Evolutionary conservation across 2,797 vertebrate species (phyloP).

Genomic region (Orestias chungarensis): DNA sequence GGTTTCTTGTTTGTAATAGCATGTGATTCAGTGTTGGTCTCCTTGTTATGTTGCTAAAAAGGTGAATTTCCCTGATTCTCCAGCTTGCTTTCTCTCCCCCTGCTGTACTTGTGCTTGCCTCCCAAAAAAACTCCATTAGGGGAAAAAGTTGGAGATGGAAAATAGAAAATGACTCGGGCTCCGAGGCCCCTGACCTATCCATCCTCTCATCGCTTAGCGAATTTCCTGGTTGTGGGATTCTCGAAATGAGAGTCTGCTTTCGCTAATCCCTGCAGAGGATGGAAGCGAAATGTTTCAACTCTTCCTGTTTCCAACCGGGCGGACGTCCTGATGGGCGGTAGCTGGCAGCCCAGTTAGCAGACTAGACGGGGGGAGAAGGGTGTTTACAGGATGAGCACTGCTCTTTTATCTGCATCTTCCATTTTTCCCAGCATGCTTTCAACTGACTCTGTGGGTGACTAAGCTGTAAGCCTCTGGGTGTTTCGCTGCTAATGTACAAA

Average conservation of each 20-base stretch:
- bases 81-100: neutral
- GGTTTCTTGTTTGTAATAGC: neutral
- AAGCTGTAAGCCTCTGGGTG: slow-evolving; percentile 21
- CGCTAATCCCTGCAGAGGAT: slow-evolving; percentile 59
- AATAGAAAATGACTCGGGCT: slow-evolving; percentile 49
- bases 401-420: slow-evolving; percentile 55
- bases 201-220: slow-evolving; percentile 44
- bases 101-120: slow-evolving; percentile 27
- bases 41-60: neutral
- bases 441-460: slow-evolving; percentile 38
- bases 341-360: slow-evolving; percentile 28
- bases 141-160: slow-evolving; percentile 33
- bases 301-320: slow-evolving; percentile 18
- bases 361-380: slow-evolving; percentile 47
- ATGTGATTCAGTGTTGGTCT: neutral
- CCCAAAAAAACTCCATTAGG: slow-evolving; percentile 49
- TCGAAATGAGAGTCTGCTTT: slow-evolving; percentile 55
- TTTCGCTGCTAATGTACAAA: slow-evolving; percentile 46
- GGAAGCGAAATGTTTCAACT: slow-evolving; percentile 40
- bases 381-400: slow-evolving; percentile 56
- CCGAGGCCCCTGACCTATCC: slow-evolving; percentile 37
- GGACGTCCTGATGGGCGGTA: slow-evolving; percentile 36
- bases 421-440: slow-evolving; percentile 45
- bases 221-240: slow-evolving; percentile 49
- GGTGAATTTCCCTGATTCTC: slow-evolving; percentile 21